These are phyloP conservation scores for Diplodus puntazzo DNA, from an alignment of 2,797 vertebrate genomes.

Conservation along the genomic window DNA sequence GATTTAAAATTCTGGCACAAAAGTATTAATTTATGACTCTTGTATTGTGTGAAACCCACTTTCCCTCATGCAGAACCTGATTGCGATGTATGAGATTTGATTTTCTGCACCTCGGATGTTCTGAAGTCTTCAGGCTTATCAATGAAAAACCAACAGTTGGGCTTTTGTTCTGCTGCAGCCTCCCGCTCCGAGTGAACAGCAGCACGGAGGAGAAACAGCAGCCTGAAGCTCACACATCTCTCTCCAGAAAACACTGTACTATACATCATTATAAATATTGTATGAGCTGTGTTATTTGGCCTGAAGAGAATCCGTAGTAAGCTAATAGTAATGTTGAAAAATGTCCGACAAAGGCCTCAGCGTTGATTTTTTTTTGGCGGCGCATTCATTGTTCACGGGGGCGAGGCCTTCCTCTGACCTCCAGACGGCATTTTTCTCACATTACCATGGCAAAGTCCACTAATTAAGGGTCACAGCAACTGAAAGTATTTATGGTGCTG, in stretches of 20 bases:
- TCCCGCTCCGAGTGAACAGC: conserved; percentile 18
- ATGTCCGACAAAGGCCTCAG: neutral
- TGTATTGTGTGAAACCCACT: neutral
- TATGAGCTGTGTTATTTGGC: conserved; percentile 53
- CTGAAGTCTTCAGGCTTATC: conserved; percentile 33
- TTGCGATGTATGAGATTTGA: conserved; percentile 37
- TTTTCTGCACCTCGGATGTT: conserved; percentile 29
- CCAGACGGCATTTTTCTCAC: conserved; percentile 16
- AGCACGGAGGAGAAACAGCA: conserved; percentile 13
- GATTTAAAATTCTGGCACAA: neutral
- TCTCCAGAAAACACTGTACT: conserved; percentile 26
- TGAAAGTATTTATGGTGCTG: conserved; percentile 14
- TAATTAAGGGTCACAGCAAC: conserved; percentile 52
- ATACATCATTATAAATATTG: conserved; percentile 57
- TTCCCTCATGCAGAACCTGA: conserved; percentile 2
- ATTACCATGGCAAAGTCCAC: neutral
- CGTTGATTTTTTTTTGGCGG: conserved; percentile 27
- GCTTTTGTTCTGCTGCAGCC: conserved; percentile 40
- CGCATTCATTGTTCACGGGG: conserved; percentile 19
- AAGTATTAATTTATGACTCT: neutral
- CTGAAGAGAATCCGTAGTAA: conserved; percentile 43
- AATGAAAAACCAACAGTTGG: conserved; percentile 38
- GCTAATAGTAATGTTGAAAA: conserved; percentile 35
- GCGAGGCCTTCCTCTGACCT: conserved; percentile 11
- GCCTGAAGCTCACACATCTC: conserved; percentile 42